Evolutionary conservation across 2,888 invertebrate species (phyloP).

Genomic region (Lasioglossum calceatum): DNA sequence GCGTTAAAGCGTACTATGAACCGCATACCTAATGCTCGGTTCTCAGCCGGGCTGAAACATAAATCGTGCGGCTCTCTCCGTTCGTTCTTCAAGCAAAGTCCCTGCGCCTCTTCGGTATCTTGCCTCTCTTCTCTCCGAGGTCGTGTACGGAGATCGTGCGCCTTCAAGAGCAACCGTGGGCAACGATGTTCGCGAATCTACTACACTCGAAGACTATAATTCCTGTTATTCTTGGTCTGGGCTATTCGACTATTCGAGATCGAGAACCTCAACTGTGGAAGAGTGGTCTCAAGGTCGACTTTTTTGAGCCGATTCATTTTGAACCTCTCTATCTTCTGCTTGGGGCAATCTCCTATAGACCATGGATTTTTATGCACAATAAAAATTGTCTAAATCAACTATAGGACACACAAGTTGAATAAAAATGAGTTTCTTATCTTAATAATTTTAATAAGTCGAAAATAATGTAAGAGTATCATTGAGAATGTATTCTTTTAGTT

Average conservation of each 20-base stretch:
- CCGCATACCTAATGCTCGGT: slow-evolving; percentile 77
- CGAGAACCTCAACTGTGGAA: background rate
- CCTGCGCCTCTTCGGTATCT: slow-evolving; percentile 51
- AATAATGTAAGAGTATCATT: too few relatives aligned
- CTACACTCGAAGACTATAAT: slow-evolving; percentile 22
- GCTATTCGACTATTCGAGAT: background rate
- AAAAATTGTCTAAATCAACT: too few relatives aligned
- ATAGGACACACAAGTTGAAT: too few relatives aligned
- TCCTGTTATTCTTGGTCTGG: slow-evolving; percentile 11
- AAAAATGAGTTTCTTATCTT: too few relatives aligned
- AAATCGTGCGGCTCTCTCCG: slow-evolving; percentile 69
- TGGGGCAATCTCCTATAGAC: too few relatives aligned
- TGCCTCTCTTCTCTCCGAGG: slow-evolving; percentile 31
- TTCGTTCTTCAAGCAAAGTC: slow-evolving; percentile 35
- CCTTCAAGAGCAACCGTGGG: slow-evolving; percentile 43
- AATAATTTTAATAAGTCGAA: too few relatives aligned
- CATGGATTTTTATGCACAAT: background rate
- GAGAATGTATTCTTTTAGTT: too few relatives aligned
- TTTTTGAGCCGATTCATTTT: background rate
- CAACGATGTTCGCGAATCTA: slow-evolving; percentile 28
- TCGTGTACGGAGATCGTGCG: slow-evolving; percentile 48
- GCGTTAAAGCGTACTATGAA: slow-evolving; percentile 78
- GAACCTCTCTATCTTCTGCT: background rate
- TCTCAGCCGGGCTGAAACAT: slow-evolving; percentile 76
- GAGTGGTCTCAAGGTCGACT: background rate